Conservation (phyloP, 1,140 invertebrate genomes). For the Diachasmimorpha longicaudata region DNA sequence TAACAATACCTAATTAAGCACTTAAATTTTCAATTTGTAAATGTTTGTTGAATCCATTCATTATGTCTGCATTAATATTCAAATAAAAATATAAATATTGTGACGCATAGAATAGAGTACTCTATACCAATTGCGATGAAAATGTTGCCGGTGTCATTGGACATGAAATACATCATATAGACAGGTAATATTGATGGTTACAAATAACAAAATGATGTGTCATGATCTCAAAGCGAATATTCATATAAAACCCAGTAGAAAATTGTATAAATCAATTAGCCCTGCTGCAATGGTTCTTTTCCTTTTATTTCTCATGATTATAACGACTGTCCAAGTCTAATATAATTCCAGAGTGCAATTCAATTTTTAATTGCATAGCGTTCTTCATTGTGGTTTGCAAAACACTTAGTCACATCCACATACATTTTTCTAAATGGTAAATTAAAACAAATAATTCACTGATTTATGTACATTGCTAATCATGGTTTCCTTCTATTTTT, state of each 20-base stretch:
- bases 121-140: too few relatives aligned
- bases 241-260: conserved; percentile 30
- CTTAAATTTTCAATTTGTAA: too few relatives aligned
- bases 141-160: too few relatives aligned
- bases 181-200: background rate
- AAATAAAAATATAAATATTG: too few relatives aligned
- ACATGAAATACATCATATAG: too few relatives aligned
- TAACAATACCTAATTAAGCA: too few relatives aligned
- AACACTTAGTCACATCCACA: background rate
- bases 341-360: background rate
- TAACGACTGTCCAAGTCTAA: background rate
- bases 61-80: too few relatives aligned
- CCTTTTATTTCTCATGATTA: background rate
- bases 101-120: too few relatives aligned
- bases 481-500: conserved; percentile 1
- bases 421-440: conserved; percentile 23
- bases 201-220: conserved; percentile 23
- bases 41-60: too few relatives aligned
- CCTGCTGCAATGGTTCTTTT: conserved; percentile 12
- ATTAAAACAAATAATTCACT: conserved; percentile 39
- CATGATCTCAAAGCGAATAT: conserved; percentile 6
- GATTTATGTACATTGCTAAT: conserved; percentile 38
- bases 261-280: conserved; percentile 27
- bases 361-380: background rate
- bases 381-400: too few relatives aligned